A percentile compares a stretch with the other conserved stretches of the same genome.
Conservation (phyloP, 2,888 invertebrate species). For the Drepana falcataria region DNA sequence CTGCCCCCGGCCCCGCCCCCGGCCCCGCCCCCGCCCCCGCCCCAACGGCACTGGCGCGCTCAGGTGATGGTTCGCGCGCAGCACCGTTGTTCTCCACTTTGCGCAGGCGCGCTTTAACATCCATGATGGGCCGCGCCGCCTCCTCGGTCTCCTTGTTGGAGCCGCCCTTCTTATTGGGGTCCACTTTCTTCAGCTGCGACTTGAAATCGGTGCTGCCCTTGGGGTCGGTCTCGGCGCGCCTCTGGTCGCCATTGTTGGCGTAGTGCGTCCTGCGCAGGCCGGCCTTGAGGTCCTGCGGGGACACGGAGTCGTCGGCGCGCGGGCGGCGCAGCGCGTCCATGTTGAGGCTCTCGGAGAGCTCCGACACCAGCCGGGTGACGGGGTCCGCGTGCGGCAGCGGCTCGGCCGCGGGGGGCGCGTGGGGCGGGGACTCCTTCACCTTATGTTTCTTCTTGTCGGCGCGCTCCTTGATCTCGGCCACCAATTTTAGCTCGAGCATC, state of each 20-base stretch:
- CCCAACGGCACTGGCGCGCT: too few relatives aligned
- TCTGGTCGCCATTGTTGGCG: conserved; percentile 35
- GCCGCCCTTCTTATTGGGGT: conserved; percentile 80
- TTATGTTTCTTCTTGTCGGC: conserved; percentile 82
- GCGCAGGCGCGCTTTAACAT: conserved; percentile 89
- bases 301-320: conserved; percentile 35
- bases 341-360: conserved; percentile 90
- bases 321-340: conserved; percentile 69
- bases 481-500: conserved; percentile 87
- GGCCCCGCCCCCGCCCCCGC: conserved; percentile 39
- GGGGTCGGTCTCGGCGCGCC: conserved; percentile 33
- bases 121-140: conserved; percentile 82
- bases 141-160: conserved; percentile 73
- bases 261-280: conserved; percentile 65
- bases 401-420: conserved; percentile 34
- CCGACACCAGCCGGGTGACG: conserved; percentile 88
- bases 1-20: conserved; percentile 66
- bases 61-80: conserved; percentile 96
- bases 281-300: conserved; percentile 71
- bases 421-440: conserved; percentile 73
- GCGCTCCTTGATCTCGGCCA: conserved; percentile 90
- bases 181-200: conserved; percentile 86
- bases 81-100: conserved; percentile 90
- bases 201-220: conserved; percentile 76
- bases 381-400: conserved; percentile 81